phyloP scores from a whole-genome alignment of 2,888 invertebrate species.

The Sphaerophoria rueppellii region DNA sequence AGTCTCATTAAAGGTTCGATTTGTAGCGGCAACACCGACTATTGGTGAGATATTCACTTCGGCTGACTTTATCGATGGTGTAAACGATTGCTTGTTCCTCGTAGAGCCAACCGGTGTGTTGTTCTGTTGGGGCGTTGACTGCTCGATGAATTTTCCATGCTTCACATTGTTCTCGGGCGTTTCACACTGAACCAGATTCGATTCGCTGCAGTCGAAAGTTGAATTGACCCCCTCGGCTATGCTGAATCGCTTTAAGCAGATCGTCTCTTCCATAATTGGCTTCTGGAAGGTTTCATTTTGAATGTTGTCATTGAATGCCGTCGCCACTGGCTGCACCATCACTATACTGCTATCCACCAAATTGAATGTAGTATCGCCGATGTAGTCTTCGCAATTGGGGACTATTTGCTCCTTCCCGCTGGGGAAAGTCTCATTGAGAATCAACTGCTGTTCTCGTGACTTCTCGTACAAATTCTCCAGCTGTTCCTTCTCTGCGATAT shows the following conservation, averaged over 20 bases:
- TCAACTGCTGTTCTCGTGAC: conserved; percentile 26
- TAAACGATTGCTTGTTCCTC: conserved; percentile 76
- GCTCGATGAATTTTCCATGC: conserved; percentile 76
- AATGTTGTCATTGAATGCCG: background rate
- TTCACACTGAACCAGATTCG: conserved; percentile 75
- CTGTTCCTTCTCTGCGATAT: conserved; percentile 51
- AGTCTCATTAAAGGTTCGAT: conserved; percentile 75
- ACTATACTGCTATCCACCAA: conserved; percentile 78
- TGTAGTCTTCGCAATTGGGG: conserved; percentile 76
- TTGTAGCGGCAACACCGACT: conserved; percentile 69
- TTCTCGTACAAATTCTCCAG: conserved; percentile 28
- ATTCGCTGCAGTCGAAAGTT: conserved; percentile 74
- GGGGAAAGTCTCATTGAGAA: conserved; percentile 64
- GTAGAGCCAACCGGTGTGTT: conserved; percentile 70
- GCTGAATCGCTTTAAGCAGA: conserved; percentile 72
- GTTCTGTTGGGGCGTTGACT: conserved; percentile 78
- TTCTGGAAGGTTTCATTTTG: conserved; percentile 75
- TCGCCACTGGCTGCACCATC: conserved; percentile 42
- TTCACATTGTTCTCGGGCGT: conserved; percentile 78
- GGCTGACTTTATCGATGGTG: conserved; percentile 77
- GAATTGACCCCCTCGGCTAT: conserved; percentile 69
- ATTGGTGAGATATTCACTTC: conserved; percentile 80
- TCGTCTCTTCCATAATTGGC: conserved; percentile 76
- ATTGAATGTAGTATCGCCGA: conserved; percentile 80
- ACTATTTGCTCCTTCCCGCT: conserved; percentile 64